These are phyloP conservation scores for Macrobrachium rosenbergii DNA, from an alignment of 1,140 invertebrate species.

Conservation along the genomic window DNA sequence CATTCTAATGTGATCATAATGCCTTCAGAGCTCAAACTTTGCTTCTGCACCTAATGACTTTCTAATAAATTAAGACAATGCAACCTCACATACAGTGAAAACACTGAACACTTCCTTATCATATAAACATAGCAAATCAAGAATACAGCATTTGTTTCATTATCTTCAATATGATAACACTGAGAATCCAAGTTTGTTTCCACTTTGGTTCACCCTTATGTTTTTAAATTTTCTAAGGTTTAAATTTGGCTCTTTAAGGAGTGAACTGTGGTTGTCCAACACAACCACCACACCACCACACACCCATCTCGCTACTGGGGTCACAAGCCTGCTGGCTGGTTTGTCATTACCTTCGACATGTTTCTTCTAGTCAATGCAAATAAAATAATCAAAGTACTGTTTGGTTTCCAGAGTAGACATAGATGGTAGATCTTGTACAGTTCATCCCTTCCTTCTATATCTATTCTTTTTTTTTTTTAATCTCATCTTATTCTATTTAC, in stretches of 20 bases:
- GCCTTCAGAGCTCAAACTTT: constrained; percentile 14
- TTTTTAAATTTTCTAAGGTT: background rate
- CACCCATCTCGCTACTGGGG: constrained; percentile 6
- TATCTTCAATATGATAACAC: constrained; percentile 33
- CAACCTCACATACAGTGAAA: constrained; percentile 23
- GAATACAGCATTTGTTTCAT: background rate
- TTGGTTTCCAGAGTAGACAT: background rate
- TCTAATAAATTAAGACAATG: constrained; percentile 4
- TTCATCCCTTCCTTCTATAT: background rate
- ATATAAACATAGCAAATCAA: constrained; percentile 8
- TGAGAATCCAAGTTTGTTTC: constrained; percentile 21
- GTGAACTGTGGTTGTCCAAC: constrained; percentile 8
- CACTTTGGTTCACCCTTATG: constrained; percentile 30
- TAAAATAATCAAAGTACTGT: no score
- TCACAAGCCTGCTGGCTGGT: constrained; percentile 1
- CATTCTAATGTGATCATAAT: constrained; percentile 47
- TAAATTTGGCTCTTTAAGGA: constrained; percentile 9
- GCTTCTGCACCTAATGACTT: background rate
- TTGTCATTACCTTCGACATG: background rate
- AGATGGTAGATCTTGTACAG: background rate
- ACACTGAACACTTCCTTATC: constrained; percentile 32
- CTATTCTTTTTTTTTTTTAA: background rate
- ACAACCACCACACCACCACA: constrained; percentile 24
- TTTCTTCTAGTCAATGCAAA: background rate
- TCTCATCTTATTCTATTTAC: background rate